Evolutionary conservation across 2,113 vertebrate genomes (phyloP).

Genomic region (Ciconia maguari): DNA sequence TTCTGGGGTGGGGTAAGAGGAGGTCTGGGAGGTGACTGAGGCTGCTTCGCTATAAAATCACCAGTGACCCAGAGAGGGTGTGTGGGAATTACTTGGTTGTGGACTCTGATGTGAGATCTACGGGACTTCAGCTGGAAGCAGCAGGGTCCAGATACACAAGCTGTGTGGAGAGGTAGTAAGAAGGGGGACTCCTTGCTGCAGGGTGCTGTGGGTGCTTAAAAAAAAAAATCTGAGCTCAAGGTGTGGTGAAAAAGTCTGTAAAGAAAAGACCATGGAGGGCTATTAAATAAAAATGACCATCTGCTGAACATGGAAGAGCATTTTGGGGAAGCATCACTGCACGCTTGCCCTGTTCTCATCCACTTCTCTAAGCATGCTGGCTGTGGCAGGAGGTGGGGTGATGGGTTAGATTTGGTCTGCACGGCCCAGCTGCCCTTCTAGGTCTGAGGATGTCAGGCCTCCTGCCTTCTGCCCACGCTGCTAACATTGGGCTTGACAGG

Average conservation of each 20-base stretch:
- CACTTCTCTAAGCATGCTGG: neutral
- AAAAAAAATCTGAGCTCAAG: neutral
- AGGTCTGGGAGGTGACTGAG: neutral
- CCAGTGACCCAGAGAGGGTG: neutral
- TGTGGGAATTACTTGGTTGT: neutral
- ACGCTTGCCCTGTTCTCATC: neutral
- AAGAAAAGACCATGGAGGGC: neutral
- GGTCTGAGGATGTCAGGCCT: neutral
- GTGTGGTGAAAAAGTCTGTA: neutral
- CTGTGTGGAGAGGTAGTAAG: neutral
- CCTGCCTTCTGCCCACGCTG: neutral
- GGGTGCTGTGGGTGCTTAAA: neutral
- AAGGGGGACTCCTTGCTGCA: neutral
- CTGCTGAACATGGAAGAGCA: neutral
- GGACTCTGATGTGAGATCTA: neutral
- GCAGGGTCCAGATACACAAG: neutral
- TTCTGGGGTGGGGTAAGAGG: neutral
- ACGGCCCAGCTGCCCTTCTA: neutral
- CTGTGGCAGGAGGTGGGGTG: neutral
- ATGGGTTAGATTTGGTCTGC: neutral
- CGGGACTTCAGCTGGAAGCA: neutral
- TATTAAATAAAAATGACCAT: neutral
- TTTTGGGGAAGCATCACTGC: neutral
- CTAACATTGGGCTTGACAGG: neutral
- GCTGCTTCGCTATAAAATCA: neutral